Evolutionary conservation across 2,113 vertebrate species (phyloP).

Genomic region (Condylura cristata): DNA sequence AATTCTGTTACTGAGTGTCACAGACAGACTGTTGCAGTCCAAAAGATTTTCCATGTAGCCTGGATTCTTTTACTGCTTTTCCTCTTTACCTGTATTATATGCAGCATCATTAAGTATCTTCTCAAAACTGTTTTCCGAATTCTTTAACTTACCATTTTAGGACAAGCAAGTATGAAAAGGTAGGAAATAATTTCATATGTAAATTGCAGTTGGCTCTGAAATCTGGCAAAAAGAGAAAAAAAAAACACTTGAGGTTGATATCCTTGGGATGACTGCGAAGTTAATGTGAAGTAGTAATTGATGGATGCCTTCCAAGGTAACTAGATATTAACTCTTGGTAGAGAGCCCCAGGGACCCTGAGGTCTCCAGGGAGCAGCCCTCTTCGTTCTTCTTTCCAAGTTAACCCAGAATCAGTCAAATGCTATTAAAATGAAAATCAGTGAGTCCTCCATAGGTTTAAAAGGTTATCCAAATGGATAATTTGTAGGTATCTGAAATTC

Average conservation of each 20-base stretch:
- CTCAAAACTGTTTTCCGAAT: background rate
- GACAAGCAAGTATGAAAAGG: constrained; percentile 19
- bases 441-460: background rate
- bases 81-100: background rate
- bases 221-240: too few species aligned
- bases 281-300: background rate
- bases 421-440: constrained; percentile 6
- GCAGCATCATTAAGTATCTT: background rate
- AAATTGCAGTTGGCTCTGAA: background rate
- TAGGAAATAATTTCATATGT: background rate
- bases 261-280: background rate
- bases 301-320: background rate
- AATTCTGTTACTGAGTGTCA: background rate
- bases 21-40: background rate
- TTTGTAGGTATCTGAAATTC: background rate
- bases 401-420: background rate
- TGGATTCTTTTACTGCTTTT: background rate
- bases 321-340: background rate
- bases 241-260: background rate
- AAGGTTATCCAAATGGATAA: background rate
- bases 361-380: background rate
- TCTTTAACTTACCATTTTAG: constrained; percentile 45
- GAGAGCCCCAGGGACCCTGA: background rate
- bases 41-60: background rate
- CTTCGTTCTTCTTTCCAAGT: background rate